Conservation (phyloP, 2,888 invertebrate genomes). For the Operophtera brumata region DNA sequence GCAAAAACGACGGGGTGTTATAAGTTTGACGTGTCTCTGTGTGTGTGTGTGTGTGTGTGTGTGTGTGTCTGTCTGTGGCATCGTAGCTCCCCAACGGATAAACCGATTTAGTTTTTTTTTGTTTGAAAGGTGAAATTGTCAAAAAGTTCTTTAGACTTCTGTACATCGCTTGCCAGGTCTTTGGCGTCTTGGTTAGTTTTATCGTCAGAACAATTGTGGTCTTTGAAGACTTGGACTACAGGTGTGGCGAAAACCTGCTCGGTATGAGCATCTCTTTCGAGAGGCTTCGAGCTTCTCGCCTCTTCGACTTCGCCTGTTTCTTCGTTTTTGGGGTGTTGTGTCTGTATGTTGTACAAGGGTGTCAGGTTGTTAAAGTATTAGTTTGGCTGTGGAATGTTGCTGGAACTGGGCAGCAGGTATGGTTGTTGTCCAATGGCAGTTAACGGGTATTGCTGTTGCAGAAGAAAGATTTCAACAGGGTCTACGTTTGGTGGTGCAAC, state of each 20-base stretch:
- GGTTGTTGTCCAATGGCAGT: conserved; percentile 21
- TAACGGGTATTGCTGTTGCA: conserved; percentile 55
- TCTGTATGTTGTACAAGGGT: conserved; percentile 46
- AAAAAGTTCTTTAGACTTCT: conserved; percentile 46
- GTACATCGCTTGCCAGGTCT: conserved; percentile 42
- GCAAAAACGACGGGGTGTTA: too few species aligned
- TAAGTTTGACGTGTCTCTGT: too few species aligned
- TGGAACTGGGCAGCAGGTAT: conserved; percentile 36
- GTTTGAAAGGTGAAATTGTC: too few species aligned
- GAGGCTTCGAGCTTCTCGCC: conserved; percentile 39
- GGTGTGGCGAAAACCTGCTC: conserved; percentile 48
- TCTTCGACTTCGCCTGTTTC: conserved; percentile 7
- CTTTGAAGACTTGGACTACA: conserved; percentile 66
- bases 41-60: too few species aligned
- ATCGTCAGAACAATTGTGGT: conserved; percentile 58
- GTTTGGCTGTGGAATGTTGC: conserved; percentile 21
- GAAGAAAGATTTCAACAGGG: conserved; percentile 56
- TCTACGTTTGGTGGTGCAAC: conserved; percentile 16
- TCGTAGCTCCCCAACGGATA: too few species aligned
- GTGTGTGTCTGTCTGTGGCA: too few species aligned
- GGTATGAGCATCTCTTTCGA: conserved; percentile 46
- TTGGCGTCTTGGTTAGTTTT: conserved; percentile 36
- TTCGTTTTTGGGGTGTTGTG: conserved; percentile 34
- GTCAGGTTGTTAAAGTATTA: conserved; percentile 29
- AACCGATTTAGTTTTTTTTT: too few species aligned